Evolutionary conservation across 2,888 invertebrate species (phyloP), one percentile per base, ranked within the genome.

Genomic region (Drosophila putrida): DNA sequence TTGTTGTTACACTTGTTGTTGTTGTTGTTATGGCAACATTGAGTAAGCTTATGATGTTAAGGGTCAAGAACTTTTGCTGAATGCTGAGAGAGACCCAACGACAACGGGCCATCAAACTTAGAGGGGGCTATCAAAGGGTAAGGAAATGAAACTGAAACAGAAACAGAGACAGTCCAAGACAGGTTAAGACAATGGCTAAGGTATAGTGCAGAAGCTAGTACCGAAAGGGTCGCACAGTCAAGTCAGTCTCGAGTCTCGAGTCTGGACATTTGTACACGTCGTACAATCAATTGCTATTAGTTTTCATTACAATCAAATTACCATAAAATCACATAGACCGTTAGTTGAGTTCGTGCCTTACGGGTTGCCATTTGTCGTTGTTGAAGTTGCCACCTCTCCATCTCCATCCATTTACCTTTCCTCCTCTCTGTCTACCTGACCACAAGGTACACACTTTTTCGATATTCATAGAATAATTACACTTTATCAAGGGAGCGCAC

Each of bases 281-380:
- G 83, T 77, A 80, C 90, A 85, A 85, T 85, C 90, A 89, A 85
- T 89, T 85, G 90, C 85, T 82, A 85, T 85, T 89, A 85, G 85
- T 85, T 85, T 85, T 85, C 85, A 85, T 85, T 85, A 85, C 71
- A 79, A 73, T 71, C 86, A 88, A 89, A 85, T 89, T 85, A 85
- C 90, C 85, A 85, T 89, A 85, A 85, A 85, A 85, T 88, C 86
- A 86, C 83, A 86, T 64, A 77, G 68, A 69, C 70, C 72, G 62
- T 72, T 68, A 73, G 80, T 63, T 67, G 69, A 69, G 80, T 75
- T 71, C 66, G 72, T 78, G 81, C 78, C 65, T 62, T 47, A 39
- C 58, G 75, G 73, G 46, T 39, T 72, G 75, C 75, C 78, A 78
- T 75, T 78, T 78, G 78, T 78, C 75, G 63, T 55, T 35, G 58